Conservation (phyloP, 2,797 vertebrate species). For the Nannoperca australis region DNA sequence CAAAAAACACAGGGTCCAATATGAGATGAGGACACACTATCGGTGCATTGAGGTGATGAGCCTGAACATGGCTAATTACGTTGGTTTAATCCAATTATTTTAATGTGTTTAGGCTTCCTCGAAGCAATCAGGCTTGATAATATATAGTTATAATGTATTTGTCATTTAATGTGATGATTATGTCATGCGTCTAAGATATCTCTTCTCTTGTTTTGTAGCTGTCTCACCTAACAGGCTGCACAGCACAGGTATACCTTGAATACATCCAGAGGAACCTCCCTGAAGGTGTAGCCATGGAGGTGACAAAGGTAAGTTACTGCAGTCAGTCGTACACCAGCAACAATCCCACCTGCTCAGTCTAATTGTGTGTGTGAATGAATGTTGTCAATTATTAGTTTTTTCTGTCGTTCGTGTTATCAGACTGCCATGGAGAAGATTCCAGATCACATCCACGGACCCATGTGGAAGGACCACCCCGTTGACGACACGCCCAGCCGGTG, state of each 20-base stretch:
- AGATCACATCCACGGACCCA: constrained; percentile 90
- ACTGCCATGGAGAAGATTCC: constrained; percentile 91
- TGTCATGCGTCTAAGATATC: background rate
- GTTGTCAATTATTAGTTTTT: background rate
- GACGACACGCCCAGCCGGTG: constrained; percentile 76
- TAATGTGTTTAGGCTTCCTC: background rate
- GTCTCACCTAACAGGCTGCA: constrained; percentile 90
- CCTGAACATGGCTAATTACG: background rate
- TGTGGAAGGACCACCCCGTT: constrained; percentile 85
- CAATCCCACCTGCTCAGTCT: background rate
- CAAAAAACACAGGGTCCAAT: constrained; percentile 98
- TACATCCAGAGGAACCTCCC: constrained; percentile 97
- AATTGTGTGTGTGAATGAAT: background rate
- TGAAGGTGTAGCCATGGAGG: constrained; percentile 96
- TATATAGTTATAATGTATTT: background rate
- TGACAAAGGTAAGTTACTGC: constrained; percentile 88
- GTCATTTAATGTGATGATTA: background rate
- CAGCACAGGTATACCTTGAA: constrained; percentile 92
- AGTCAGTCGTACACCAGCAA: background rate
- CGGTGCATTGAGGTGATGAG: constrained; percentile 89
- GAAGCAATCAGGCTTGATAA: background rate
- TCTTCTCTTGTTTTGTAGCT: constrained; percentile 79
- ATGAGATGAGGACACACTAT: constrained; percentile 97
- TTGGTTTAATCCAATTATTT: background rate
- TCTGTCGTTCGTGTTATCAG: constrained; percentile 76